phyloP scores from a whole-genome alignment of 1,140 invertebrate genomes.

The Leptonema lineaticorne region DNA sequence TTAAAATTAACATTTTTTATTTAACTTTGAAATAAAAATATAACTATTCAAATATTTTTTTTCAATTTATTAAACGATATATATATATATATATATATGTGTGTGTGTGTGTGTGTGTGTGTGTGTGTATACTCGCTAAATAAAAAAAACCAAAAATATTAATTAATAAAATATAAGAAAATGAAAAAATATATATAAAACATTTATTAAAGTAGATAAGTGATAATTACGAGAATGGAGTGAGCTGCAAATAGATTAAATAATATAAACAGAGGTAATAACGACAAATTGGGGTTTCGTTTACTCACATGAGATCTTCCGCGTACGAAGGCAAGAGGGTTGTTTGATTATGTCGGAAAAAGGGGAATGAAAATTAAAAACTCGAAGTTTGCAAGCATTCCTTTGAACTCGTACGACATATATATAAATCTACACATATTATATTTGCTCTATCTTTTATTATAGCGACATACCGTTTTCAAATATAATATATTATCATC shows the following conservation, averaged over 20 bases:
- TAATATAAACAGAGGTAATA: constrained; percentile 18
- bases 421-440: constrained; percentile 12
- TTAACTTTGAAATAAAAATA: too few species aligned
- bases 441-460: constrained; percentile 12
- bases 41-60: too few species aligned
- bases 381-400: not conserved
- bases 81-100: too few species aligned
- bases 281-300: constrained; percentile 9
- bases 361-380: constrained; percentile 25
- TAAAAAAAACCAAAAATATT: too few species aligned
- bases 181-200: too few species aligned
- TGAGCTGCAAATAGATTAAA: constrained; percentile 9
- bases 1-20: too few species aligned
- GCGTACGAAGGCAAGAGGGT: constrained; percentile 7
- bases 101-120: too few species aligned
- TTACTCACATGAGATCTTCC: not conserved
- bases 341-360: not conserved
- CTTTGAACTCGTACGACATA: constrained; percentile 15
- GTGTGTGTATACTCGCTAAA: too few species aligned
- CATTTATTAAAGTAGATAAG: too few species aligned
- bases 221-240: constrained; percentile 8
- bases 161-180: too few species aligned
- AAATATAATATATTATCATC: constrained; percentile 10
- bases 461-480: not conserved
- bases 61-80: too few species aligned